phyloP scores from a whole-genome alignment of 2,113 vertebrate species.

The Rhabdornis inornatus region DNA sequence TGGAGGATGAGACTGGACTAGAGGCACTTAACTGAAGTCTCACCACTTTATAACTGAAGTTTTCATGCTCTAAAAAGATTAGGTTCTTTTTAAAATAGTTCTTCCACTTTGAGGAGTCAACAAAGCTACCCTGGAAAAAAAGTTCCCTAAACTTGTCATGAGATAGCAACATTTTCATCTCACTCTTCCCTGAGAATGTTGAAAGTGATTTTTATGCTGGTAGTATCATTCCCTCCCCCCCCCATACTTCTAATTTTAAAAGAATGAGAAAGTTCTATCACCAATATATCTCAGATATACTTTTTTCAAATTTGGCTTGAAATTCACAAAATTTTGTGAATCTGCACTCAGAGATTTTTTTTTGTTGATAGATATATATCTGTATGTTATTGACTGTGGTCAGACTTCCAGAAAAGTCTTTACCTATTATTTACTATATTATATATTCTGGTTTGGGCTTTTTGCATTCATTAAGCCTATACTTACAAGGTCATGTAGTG shows the following conservation, averaged over 20 bases:
- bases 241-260: not conserved
- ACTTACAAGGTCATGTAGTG: not conserved
- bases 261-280: not conserved
- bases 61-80: not conserved
- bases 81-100: not conserved
- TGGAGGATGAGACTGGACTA: not conserved
- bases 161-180: not conserved
- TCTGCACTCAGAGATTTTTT: not conserved
- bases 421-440: not conserved
- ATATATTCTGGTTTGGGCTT: not conserved
- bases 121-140: not conserved
- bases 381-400: not conserved
- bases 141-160: not conserved
- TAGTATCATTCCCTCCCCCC: not conserved
- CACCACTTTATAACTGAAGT: not conserved
- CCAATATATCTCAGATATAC: not conserved
- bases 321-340: not conserved
- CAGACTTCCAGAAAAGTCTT: not conserved
- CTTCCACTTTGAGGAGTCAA: not conserved
- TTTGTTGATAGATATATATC: not conserved
- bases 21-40: not conserved
- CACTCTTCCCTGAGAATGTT: not conserved
- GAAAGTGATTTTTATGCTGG: not conserved
- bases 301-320: not conserved
- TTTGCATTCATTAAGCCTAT: not conserved